phyloP scores from a whole-genome alignment of 2,797 vertebrate species.

The Cyclura pinguis region DNA sequence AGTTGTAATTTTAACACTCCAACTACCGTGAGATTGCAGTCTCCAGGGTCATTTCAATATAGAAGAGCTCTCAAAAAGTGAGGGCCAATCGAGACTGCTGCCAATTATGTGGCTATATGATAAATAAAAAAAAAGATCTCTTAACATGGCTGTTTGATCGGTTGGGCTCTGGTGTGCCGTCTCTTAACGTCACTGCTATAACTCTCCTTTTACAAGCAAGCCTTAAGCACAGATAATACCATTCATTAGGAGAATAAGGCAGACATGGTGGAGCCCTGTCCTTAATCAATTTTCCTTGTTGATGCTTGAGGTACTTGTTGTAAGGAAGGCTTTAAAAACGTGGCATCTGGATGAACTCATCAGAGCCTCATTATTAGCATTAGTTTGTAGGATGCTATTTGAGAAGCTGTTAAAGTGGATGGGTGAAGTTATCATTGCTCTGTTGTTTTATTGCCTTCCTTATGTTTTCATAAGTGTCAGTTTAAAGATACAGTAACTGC shows the following conservation, averaged over 20 bases:
- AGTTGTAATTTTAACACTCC: background rate
- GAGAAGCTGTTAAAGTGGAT: slow-evolving; percentile 34
- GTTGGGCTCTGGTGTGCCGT: background rate
- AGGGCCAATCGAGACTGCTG: background rate
- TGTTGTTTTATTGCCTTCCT: slow-evolving; percentile 20
- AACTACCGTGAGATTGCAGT: background rate
- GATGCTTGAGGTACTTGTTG: slow-evolving; percentile 26
- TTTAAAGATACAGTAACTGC: background rate
- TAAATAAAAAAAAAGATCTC: background rate
- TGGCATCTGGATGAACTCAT: slow-evolving; percentile 38
- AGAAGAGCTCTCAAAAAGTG: background rate
- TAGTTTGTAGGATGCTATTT: slow-evolving; percentile 26
- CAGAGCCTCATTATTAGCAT: slow-evolving; percentile 31
- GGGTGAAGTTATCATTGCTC: slow-evolving; percentile 23
- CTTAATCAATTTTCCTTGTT: slow-evolving; percentile 36
- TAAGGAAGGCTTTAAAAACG: background rate
- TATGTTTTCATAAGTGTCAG: slow-evolving; percentile 36
- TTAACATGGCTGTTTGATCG: background rate
- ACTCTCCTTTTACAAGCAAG: slow-evolving; percentile 28
- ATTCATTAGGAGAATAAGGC: slow-evolving; percentile 37
- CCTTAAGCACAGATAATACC: slow-evolving; percentile 30
- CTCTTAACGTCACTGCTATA: slow-evolving; percentile 17
- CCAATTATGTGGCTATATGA: background rate
- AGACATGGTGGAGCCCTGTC: slow-evolving; percentile 42
- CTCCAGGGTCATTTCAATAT: background rate